Base-by-base conservation (phyloP, 1,140 invertebrate genomes). In the Drosophila seguyi region DNA sequence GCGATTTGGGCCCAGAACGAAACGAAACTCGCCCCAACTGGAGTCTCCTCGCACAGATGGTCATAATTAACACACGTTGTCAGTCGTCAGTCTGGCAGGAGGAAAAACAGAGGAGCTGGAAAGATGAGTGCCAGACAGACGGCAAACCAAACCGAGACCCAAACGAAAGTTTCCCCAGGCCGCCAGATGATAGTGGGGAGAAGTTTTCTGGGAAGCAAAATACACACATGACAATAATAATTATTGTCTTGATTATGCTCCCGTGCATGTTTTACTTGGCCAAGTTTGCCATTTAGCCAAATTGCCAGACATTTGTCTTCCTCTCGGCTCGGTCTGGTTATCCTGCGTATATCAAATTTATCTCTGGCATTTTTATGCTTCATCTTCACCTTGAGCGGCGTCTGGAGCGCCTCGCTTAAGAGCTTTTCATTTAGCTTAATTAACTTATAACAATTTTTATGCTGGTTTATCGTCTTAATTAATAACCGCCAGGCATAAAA, bases 171-270 rank as follows among this genome's bases (percentile, higher is more conserved):
- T 74, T 76, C 20, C 20, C 52, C 5, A n/a, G 3, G 14, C 34
- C 52, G 52, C 20, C 52, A 38, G 52, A 55, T n/a, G 34, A n/a
- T 55, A 38, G 52, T 57, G 47, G 34, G 41, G 16, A 41, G 68
- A 63, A 79, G 42, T 56, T 74, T 60, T 18, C 36, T 36, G 44
- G n/a, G 62, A 41, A 39, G 59, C 63, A 59, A 84, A 85, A 85
- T 85, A 85, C 81, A 88, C 85, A 85, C 85, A 90, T 90, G 85
- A 90, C 85, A 90, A 90, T 90, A 90, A 88, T 88, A 84, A 88
- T 90, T 90, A 90, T 90, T 90, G 85, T 90, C 85, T 85, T 90
- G 82, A 90, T 90, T 90, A 85, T 90, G 85, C 85, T 90, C 85
- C 74, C 77, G 81, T 85, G 85, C 78, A 81, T 90, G 85, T 81